A percentile compares a stretch with the other conserved stretches of the same genome.
Evolutionary conservation across 1,140 invertebrate species (phyloP).

Genomic region (Panagrolaimus sp.): DNA sequence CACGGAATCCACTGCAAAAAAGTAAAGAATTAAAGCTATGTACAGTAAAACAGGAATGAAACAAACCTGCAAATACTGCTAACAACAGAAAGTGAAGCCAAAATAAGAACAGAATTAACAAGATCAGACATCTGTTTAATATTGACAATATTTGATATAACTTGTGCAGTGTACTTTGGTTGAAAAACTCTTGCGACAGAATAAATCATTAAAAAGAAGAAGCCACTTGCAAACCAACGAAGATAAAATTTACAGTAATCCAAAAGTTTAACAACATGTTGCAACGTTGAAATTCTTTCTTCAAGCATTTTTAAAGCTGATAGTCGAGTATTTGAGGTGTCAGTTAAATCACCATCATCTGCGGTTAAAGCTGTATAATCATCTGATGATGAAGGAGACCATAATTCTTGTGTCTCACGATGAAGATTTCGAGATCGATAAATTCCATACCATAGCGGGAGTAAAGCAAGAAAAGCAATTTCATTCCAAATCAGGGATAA

Average conservation of each 20-base stretch:
- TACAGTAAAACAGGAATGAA: too few relatives aligned
- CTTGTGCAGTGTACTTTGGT: conserved; percentile 48
- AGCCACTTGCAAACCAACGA: conserved; percentile 19
- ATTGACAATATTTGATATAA: conserved; percentile 43
- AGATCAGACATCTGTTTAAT: conserved; percentile 16
- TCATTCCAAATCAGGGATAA: conserved; percentile 12
- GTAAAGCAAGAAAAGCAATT: background rate
- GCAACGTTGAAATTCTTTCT: background rate
- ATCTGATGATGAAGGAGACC: background rate
- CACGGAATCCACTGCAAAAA: conserved; percentile 39
- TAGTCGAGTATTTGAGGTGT: background rate
- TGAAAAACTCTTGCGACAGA: conserved; percentile 42
- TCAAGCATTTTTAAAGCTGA: conserved; percentile 13
- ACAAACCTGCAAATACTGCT: conserved; percentile 26
- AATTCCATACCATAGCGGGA: background rate
- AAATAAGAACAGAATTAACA: conserved; percentile 6
- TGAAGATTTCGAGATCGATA: background rate
- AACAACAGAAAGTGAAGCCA: conserved; percentile 14
- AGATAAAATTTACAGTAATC: conserved; percentile 11
- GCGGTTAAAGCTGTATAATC: background rate
- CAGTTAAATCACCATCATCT: background rate
- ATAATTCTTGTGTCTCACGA: conserved; percentile 9
- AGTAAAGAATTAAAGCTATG: too few relatives aligned
- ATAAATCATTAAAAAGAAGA: conserved; percentile 27
- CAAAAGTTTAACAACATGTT: conserved; percentile 17